Evolutionary conservation across 2,797 vertebrate species (phyloP), one percentile per base, ranked within the genome.

Genomic region (Galago senegalensis): DNA sequence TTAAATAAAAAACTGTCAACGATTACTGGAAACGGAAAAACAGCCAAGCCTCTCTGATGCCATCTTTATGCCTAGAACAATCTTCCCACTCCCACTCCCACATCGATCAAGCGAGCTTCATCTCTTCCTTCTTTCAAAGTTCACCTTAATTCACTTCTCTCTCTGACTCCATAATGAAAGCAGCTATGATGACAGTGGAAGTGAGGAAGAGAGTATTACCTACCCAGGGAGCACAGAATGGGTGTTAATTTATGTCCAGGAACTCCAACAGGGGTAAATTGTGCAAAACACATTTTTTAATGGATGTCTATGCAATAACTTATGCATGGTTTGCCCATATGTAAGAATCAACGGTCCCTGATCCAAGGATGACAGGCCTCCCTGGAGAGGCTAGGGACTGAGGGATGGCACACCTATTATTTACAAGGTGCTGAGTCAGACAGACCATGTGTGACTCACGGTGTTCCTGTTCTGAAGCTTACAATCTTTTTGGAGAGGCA

Each of bases 101-200:
- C 97, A 58, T 87, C 79, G 12, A 95, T 95, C 96, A 87, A 84
- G 76, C 0, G 3, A 92, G 81, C 79, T 87, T 40, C 58, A 17
- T 69, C 25, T 70, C 96, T 82, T 80, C 56, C 80, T 82, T 89
- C 97, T 95, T 94, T 92, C 87, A 72, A 21, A 88, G 87, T 93
- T 98, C 95, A 97, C 98, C 97, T 98, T 84, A 98, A 95, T 90
- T 98, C 95, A 96, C 98, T 97, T 96, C 90, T 83, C 90, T 76
- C 91, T n/a, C 10, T 60, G 95, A 92, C 34, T 97, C 87, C 65
- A 5, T 81, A 84, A 96, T 46, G 92, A 94, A 97, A 85, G 85
- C 89, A 92, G 87, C 67, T 87, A 46, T n/a, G 67, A 91, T 67
- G 31, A 88, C 34, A 37, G 87, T 18, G 5, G 14, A 86, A 27